Evolutionary conservation across 2,797 vertebrate genomes (phyloP).

Genomic region (Thalassophryne amazonica): DNA sequence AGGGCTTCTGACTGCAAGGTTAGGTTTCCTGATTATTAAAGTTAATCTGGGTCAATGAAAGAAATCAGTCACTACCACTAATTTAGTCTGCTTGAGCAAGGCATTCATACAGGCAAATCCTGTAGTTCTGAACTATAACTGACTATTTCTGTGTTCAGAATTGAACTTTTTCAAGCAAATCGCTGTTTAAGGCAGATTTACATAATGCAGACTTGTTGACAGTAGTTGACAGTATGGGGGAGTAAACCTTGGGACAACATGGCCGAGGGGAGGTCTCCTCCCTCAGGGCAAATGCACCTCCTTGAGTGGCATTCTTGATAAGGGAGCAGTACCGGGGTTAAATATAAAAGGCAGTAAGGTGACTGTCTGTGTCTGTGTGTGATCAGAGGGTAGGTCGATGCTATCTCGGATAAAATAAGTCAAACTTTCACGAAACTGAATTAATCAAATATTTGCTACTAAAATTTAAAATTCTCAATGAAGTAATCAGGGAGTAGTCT

Average conservation of each 20-base stretch:
- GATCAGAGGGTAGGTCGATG: conserved; percentile 23
- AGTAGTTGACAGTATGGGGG: background rate
- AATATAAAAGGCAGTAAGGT: conserved; percentile 38
- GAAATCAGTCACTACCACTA: too few relatives aligned
- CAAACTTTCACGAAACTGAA: too few relatives aligned
- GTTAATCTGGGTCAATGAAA: too few relatives aligned
- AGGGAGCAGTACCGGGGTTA: conserved; percentile 50
- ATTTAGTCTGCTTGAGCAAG: too few relatives aligned
- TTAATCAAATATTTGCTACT: too few relatives aligned
- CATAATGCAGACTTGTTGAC: background rate
- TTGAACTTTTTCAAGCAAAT: background rate
- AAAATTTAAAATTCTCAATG: too few relatives aligned
- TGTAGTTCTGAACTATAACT: too few relatives aligned
- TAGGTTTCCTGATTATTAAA: too few relatives aligned
- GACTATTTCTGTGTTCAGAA: conserved; percentile 1
- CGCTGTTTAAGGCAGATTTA: background rate
- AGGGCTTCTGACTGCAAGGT: too few relatives aligned
- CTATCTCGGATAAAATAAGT: conserved; percentile 18
- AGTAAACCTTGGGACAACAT: conserved; percentile 7
- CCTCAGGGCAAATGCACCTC: conserved; percentile 4
- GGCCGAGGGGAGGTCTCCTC: conserved; percentile 46
- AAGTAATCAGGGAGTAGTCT: too few relatives aligned
- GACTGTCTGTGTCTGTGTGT: conserved; percentile 25
- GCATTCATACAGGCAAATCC: too few relatives aligned
- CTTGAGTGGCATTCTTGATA: conserved; percentile 40